Evolutionary conservation across 92 coral and sea anemone species (phyloP).

Genomic region (Metridium senile): DNA sequence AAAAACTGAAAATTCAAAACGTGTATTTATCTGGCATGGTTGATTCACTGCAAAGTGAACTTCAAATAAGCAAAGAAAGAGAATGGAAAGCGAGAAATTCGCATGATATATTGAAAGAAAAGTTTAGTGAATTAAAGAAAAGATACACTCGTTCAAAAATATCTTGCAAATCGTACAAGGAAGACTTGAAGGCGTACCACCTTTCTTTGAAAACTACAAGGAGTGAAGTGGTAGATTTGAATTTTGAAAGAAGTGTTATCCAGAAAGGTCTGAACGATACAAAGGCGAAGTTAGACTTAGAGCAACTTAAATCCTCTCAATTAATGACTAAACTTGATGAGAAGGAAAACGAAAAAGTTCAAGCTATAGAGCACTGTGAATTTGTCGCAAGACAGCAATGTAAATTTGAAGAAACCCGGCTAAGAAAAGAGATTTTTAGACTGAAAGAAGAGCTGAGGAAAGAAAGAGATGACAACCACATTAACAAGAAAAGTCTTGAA

Average conservation of each 20-base stretch:
- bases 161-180: slow-evolving; percentile 86
- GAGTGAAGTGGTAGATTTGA: slow-evolving; percentile 49
- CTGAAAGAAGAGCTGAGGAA: slow-evolving; percentile 50
- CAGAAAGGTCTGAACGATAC: slow-evolving; percentile 37
- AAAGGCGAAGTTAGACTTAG: slow-evolving; percentile 54
- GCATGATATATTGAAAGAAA: slow-evolving; percentile 30
- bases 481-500: slow-evolving; percentile 81
- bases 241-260: slow-evolving; percentile 37
- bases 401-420: slow-evolving; percentile 46
- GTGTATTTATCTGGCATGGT: slow-evolving; percentile 74
- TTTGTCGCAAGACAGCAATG: slow-evolving; percentile 62
- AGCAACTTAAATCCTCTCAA: slow-evolving; percentile 51
- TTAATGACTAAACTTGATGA: slow-evolving; percentile 40
- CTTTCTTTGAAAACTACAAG: slow-evolving; percentile 52
- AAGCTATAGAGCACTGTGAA: slow-evolving; percentile 35
- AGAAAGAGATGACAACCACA: slow-evolving; percentile 67
- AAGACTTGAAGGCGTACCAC: slow-evolving; percentile 71
- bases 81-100: slow-evolving; percentile 32
- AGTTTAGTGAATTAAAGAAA: slow-evolving; percentile 55
- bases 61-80: slow-evolving; percentile 52
- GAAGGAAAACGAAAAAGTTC: slow-evolving; percentile 53
- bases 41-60: slow-evolving; percentile 64
- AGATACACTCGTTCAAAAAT: slow-evolving; percentile 76
- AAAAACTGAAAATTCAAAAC: slow-evolving; percentile 84
- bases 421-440: slow-evolving; percentile 51